phyloP scores from a whole-genome alignment of 1,140 invertebrate genomes.

The Oryzaephilus surinamensis region DNA sequence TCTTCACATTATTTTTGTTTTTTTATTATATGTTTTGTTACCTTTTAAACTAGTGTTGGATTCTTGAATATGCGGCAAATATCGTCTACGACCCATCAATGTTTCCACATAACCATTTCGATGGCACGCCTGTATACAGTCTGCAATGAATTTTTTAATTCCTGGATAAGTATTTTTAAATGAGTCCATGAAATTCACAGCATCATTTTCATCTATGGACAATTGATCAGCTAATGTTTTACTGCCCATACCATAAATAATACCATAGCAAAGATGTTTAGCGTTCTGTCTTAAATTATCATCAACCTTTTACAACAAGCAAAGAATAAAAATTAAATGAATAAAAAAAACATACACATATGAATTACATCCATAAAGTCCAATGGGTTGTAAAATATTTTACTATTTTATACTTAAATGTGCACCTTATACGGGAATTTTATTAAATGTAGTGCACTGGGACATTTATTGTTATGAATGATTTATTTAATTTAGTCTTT shows the following conservation, averaged over 20 bases:
- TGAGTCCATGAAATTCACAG: constrained; percentile 63
- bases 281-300: constrained; percentile 70
- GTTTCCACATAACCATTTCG: constrained; percentile 76
- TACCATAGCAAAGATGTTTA: constrained; percentile 93
- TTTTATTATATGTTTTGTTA: too few relatives aligned
- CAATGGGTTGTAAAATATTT: too few relatives aligned
- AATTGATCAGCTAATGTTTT: constrained; percentile 75
- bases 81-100: constrained; percentile 64
- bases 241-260: constrained; percentile 95
- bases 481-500: background rate
- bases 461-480: background rate
- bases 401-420: too few relatives aligned
- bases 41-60: too few relatives aligned
- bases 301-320: constrained; percentile 50
- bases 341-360: background rate
- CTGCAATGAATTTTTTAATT: constrained; percentile 54
- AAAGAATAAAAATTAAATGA: constrained; percentile 1
- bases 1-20: constrained; percentile 44
- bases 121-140: constrained; percentile 39
- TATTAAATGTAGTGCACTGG: background rate
- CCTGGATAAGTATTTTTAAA: constrained; percentile 79
- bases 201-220: constrained; percentile 69
- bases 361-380: too few relatives aligned
- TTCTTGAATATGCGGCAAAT: constrained; percentile 73
- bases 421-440: background rate